These are phyloP conservation scores for Cydia amplana DNA, from an alignment of 1,140 invertebrate species.

Conservation along the genomic window DNA sequence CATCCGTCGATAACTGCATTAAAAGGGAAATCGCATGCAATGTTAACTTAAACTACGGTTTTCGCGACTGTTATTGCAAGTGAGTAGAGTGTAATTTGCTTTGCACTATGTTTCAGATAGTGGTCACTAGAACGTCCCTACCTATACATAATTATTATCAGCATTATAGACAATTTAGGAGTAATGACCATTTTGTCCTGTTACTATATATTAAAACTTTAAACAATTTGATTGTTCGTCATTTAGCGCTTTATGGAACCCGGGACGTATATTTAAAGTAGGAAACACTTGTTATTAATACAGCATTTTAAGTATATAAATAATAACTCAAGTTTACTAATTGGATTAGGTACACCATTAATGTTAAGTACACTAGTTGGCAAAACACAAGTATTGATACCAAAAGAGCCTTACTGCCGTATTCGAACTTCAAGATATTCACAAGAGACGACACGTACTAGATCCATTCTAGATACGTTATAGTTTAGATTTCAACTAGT, in stretches of 20 bases:
- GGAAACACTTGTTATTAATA: too few species aligned
- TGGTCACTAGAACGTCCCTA: not conserved
- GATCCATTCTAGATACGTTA: too few species aligned
- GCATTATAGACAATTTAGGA: not conserved
- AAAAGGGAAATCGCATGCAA: constrained; percentile 13
- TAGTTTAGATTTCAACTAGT: too few species aligned
- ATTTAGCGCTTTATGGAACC: not conserved
- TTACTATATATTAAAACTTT: not conserved
- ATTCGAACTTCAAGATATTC: too few species aligned
- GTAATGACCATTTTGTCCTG: not conserved
- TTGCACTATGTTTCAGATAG: not conserved
- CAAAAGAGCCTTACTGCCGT: too few species aligned
- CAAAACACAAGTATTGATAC: too few species aligned
- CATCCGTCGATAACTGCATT: constrained; percentile 25
- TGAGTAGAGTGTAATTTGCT: not conserved
- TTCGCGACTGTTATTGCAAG: not conserved
- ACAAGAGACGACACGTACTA: too few species aligned
- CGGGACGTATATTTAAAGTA: too few species aligned
- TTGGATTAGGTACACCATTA: too few species aligned
- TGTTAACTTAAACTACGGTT: not conserved
- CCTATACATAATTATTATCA: not conserved
- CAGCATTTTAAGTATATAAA: too few species aligned
- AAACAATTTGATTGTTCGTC: not conserved
- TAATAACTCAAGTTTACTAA: too few species aligned
- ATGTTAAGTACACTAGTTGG: too few species aligned